These are phyloP conservation scores for Myripristis jacobus DNA, from an alignment of 2,797 vertebrate species.

Conservation along the genomic window DNA sequence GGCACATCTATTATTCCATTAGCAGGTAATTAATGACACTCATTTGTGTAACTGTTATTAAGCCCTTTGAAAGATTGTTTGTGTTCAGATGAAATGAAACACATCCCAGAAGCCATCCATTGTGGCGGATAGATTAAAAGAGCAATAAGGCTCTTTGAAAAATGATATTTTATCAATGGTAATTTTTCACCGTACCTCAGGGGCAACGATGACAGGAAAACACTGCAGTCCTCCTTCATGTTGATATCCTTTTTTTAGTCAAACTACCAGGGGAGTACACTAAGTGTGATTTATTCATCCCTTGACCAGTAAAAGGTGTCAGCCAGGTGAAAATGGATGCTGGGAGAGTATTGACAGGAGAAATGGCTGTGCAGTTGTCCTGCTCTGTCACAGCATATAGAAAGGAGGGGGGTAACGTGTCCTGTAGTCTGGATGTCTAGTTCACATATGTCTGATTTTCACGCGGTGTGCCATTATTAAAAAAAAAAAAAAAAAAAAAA, in stretches of 20 bases:
- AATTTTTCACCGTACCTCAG: slow-evolving; percentile 95
- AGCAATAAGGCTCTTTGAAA: slow-evolving; percentile 94
- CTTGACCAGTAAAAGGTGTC: slow-evolving; percentile 91
- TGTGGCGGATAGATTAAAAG: slow-evolving; percentile 94
- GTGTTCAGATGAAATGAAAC: slow-evolving; percentile 90
- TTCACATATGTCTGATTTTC: slow-evolving; percentile 53
- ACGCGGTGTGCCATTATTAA: neutral
- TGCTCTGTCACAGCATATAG: slow-evolving; percentile 77
- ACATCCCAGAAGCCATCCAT: slow-evolving; percentile 92
- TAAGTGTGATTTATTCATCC: slow-evolving; percentile 98
- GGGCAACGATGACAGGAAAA: slow-evolving; percentile 92
- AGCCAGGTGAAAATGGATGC: slow-evolving; percentile 92
- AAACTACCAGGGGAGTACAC: slow-evolving; percentile 91
- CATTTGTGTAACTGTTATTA: slow-evolving; percentile 94
- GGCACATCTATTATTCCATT: slow-evolving; percentile 93
- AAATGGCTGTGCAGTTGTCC: slow-evolving; percentile 83
- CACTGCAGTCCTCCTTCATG: slow-evolving; percentile 95
- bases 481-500: no score
- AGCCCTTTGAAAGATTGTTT: slow-evolving; percentile 90
- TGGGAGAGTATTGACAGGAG: slow-evolving; percentile 84
- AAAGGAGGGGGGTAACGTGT: slow-evolving; percentile 34
- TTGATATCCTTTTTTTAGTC: slow-evolving; percentile 91
- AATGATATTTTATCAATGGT: slow-evolving; percentile 96
- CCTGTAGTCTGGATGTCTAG: slow-evolving; percentile 57
- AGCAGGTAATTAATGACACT: slow-evolving; percentile 93